Percentiles rank a stretch among this genome's conserved stretches.
phyloP scores from a whole-genome alignment of 2,113 vertebrate genomes.

The Cyprinodon variegatus region DNA sequence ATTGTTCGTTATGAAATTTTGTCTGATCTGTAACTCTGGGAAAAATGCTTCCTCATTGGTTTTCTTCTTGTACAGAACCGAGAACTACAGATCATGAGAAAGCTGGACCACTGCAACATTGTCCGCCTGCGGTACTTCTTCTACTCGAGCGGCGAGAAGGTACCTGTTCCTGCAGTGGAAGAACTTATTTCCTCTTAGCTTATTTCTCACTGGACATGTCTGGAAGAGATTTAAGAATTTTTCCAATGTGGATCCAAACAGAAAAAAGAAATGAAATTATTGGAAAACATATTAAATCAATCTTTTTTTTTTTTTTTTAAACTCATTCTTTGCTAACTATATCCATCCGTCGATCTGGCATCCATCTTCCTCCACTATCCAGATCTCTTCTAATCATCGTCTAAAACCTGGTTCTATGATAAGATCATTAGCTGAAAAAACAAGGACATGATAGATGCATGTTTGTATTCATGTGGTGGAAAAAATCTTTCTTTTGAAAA shows the following conservation, averaged over 20 bases:
- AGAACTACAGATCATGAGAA: slow-evolving; percentile 93
- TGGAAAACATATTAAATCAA: too few relatives aligned
- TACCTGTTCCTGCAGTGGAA: slow-evolving; percentile 33
- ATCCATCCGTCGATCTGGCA: too few relatives aligned
- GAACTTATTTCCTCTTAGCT: too few relatives aligned
- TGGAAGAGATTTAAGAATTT: too few relatives aligned
- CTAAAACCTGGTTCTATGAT: too few relatives aligned
- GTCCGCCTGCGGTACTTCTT: slow-evolving; percentile 92
- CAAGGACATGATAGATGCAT: background rate
- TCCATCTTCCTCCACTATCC: too few relatives aligned
- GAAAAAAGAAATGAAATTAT: too few relatives aligned
- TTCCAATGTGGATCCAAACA: too few relatives aligned
- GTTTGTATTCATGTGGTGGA: background rate
- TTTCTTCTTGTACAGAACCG: slow-evolving; percentile 81
- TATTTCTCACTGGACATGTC: background rate
- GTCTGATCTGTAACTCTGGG: background rate
- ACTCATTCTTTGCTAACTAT: too few relatives aligned
- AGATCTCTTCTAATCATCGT: too few relatives aligned
- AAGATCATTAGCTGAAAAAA: background rate
- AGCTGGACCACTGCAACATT: slow-evolving; percentile 93
- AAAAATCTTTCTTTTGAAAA: too few relatives aligned
- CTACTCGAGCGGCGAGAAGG: slow-evolving; percentile 94
- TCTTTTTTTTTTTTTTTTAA: too few relatives aligned
- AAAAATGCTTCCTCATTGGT: background rate
- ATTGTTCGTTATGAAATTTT: background rate